Percentiles rank a stretch among this genome's conserved stretches.
phyloP scores from a whole-genome alignment of 2,888 invertebrate genomes.

The Cheilosia impressa region DNA sequence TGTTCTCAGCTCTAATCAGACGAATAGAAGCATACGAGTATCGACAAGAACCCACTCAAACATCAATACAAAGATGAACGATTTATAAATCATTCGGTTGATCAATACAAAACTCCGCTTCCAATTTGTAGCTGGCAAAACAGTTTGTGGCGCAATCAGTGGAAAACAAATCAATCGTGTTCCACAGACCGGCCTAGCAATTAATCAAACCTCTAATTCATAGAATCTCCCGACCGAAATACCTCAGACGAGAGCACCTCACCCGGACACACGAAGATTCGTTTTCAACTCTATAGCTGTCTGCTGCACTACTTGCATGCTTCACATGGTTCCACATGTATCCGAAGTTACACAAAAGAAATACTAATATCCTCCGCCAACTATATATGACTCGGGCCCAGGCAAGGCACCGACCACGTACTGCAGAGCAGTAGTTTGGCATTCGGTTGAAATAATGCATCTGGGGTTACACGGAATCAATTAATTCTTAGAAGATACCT shows the following conservation, averaged over 20 bases:
- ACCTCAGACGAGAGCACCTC: constrained; percentile 21
- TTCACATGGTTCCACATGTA: too few species aligned
- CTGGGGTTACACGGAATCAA: constrained; percentile 74
- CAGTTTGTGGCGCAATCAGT: not conserved
- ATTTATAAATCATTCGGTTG: not conserved
- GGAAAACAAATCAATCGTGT: constrained; percentile 24
- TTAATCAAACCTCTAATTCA: constrained; percentile 39
- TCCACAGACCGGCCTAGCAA: constrained; percentile 6
- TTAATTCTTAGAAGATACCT: constrained; percentile 69
- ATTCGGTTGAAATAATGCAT: constrained; percentile 58
- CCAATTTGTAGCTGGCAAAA: not conserved
- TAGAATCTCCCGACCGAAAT: constrained; percentile 39
- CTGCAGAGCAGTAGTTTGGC: constrained; percentile 20
- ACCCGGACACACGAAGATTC: constrained; percentile 20
- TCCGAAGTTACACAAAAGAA: not conserved
- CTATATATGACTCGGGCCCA: too few species aligned
- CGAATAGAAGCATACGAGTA: too few species aligned
- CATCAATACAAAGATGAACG: too few species aligned
- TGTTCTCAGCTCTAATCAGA: too few species aligned
- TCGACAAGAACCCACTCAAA: too few species aligned
- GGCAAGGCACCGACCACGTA: not conserved
- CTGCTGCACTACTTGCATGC: constrained; percentile 17
- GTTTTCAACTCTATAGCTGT: constrained; percentile 5
- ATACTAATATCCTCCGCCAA: constrained; percentile 4
- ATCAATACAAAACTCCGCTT: not conserved